A percentile compares a stretch with the other conserved stretches of the same genome.
These are phyloP conservation scores for Carpatolechia fugitivella DNA, from an alignment of 2,888 invertebrate species.

Conservation along the genomic window DNA sequence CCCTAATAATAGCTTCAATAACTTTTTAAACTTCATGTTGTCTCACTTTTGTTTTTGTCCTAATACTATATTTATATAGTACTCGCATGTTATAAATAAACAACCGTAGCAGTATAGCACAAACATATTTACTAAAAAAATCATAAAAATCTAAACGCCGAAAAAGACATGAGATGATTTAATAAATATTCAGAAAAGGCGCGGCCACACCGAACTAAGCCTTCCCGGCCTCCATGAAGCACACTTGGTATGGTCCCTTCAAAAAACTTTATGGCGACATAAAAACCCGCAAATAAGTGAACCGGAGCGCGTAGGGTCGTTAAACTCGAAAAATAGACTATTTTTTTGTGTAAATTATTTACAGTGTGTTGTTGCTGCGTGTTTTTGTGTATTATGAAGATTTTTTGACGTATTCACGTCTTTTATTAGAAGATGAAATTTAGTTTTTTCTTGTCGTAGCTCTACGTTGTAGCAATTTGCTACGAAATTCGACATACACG, in stretches of 20 bases:
- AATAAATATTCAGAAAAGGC: conserved; percentile 71
- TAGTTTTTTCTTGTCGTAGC: neutral
- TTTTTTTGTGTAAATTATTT: conserved; percentile 10
- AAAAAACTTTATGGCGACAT: conserved; percentile 18
- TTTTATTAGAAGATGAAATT: neutral
- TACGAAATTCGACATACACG: too few species aligned
- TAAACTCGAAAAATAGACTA: conserved; percentile 10
- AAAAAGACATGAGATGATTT: conserved; percentile 35
- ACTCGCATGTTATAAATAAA: too few species aligned
- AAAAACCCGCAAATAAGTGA: conserved; percentile 20
- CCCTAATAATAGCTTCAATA: too few species aligned
- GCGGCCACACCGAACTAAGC: conserved; percentile 39
- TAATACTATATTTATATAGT: too few species aligned
- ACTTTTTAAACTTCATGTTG: too few species aligned
- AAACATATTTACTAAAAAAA: too few species aligned
- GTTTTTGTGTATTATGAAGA: neutral
- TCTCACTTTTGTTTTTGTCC: too few species aligned
- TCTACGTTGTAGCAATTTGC: neutral
- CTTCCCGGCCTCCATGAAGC: conserved; percentile 27
- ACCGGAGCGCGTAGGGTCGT: conserved; percentile 6
- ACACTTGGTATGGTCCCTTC: conserved; percentile 2
- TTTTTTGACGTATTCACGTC: neutral
- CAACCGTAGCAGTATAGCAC: too few species aligned
- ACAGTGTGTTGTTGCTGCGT: conserved; percentile 3
- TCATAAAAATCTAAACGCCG: too few species aligned